Percentiles rank a stretch among this genome's conserved stretches.
These are phyloP conservation scores for human (Homo sapiens) DNA, from an alignment of 2,113 vertebrate species.

Conservation along the genomic window DNA sequence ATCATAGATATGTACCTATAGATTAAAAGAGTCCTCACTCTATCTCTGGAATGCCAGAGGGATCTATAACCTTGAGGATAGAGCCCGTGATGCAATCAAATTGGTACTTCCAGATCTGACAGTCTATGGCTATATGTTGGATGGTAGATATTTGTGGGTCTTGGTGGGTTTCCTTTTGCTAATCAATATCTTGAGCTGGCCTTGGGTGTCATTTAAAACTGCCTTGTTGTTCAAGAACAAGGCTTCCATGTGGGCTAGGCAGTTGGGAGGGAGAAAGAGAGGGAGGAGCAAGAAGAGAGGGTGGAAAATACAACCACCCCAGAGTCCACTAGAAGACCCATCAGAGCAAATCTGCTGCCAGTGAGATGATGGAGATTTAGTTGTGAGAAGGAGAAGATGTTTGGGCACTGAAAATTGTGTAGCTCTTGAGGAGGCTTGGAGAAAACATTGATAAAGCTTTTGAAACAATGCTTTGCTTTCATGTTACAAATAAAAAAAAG, in stretches of 20 bases:
- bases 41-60: background rate
- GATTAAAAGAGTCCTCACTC: background rate
- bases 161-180: background rate
- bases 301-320: background rate
- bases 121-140: background rate
- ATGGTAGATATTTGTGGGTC: background rate
- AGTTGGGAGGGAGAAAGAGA: background rate
- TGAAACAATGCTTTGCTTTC: background rate
- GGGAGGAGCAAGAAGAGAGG: background rate
- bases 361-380: background rate
- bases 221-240: background rate
- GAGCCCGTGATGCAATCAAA: background rate
- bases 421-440: background rate
- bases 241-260: background rate
- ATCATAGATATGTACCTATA: background rate
- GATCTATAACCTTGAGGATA: background rate
- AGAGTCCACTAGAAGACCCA: background rate
- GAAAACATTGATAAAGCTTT: background rate
- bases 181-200: background rate
- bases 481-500: background rate
- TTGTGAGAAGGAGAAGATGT: background rate
- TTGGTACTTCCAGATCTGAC: background rate
- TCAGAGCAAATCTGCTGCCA: background rate
- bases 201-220: background rate
- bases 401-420: background rate